Evolutionary conservation across 2,113 vertebrate species (phyloP), one percentile per base, ranked within the genome.

Genomic region (Pelecanoides urinatrix): DNA sequence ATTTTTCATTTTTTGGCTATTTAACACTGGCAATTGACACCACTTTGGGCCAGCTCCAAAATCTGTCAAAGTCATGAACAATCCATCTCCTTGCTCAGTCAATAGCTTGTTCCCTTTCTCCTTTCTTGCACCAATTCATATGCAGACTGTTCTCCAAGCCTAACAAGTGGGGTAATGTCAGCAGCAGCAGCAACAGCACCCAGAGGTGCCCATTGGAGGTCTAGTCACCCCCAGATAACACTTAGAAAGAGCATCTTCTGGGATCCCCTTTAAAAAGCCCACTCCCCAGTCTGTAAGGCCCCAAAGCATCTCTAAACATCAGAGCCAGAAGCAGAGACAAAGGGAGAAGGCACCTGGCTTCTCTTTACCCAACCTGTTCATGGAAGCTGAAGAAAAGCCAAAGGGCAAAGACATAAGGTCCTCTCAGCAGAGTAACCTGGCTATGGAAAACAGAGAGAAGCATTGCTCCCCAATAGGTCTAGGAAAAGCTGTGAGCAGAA

Each of bases 1-100:
- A 3, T 88, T 95, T 95, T 95, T 95, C 73, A 88, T 90, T 96
- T 96, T 96, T 96, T 94, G 93, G 85, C 90, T 83, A 86, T 97
- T 92, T 93, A 90, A 71, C 49, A 58, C 59, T 42, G 58, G 77
- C 40, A 7, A 92, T 80, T 86, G 96, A 94, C 96, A 95, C 59
- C 44, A 88, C 71, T 88, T 95, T 88, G 96, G 81, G 63, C 21
- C 40, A 1, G 4, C 40, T 92, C 78, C 94, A 93, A 88, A 94
- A 76, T 58, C 29, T 2, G 77, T 82, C 74, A 76, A 70, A 76
- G n/a, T 32, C 85, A 80, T 74, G 88, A 93, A 92, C 77, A 96
- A 95, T 71, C 47, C 42, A 88, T 83, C 72, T 76, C 32, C 50
- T 62, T 92, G 38, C 72, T 88, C 59, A 88, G 71, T 70, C 83